These are phyloP conservation scores for Zaprionus camerounensis DNA, from an alignment of 1,140 invertebrate genomes.

Conservation along the genomic window DNA sequence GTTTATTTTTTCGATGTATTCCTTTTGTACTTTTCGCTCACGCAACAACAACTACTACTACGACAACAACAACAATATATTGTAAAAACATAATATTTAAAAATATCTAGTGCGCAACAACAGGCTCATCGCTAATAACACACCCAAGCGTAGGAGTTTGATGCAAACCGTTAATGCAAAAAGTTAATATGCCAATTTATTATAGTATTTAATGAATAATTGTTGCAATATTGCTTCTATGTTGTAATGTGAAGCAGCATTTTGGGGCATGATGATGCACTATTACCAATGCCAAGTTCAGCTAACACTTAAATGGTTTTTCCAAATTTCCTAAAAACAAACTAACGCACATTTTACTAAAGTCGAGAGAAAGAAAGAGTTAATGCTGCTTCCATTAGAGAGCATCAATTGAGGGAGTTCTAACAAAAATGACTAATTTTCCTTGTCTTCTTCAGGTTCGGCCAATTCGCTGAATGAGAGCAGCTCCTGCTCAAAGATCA, in stretches of 20 bases:
- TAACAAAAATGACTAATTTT: slow-evolving; percentile 8
- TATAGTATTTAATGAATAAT: slow-evolving; percentile 32
- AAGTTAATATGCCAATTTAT: slow-evolving; percentile 82
- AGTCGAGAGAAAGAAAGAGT: background rate
- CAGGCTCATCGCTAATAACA: slow-evolving; percentile 79
- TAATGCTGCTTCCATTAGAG: slow-evolving; percentile 70
- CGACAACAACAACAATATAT: slow-evolving; percentile 58
- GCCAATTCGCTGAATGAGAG: slow-evolving; percentile 84
- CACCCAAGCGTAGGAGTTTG: slow-evolving; percentile 78
- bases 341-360: slow-evolving; percentile 20
- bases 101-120: slow-evolving; percentile 66
- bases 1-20: slow-evolving; percentile 76
- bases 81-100: slow-evolving; percentile 50
- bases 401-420: background rate
- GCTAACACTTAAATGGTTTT: slow-evolving; percentile 14
- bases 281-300: slow-evolving; percentile 12
- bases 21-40: slow-evolving; percentile 69
- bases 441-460: slow-evolving; percentile 66
- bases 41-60: slow-evolving; percentile 50
- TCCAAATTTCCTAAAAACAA: slow-evolving; percentile 33
- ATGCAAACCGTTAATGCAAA: slow-evolving; percentile 64
- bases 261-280: slow-evolving; percentile 25
- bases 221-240: slow-evolving; percentile 43
- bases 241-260: slow-evolving; percentile 70
- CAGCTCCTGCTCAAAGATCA: slow-evolving; percentile 82